These are phyloP conservation scores for Phragmatobia fuliginosa DNA, from an alignment of 2,888 invertebrate species.

Conservation along the genomic window DNA sequence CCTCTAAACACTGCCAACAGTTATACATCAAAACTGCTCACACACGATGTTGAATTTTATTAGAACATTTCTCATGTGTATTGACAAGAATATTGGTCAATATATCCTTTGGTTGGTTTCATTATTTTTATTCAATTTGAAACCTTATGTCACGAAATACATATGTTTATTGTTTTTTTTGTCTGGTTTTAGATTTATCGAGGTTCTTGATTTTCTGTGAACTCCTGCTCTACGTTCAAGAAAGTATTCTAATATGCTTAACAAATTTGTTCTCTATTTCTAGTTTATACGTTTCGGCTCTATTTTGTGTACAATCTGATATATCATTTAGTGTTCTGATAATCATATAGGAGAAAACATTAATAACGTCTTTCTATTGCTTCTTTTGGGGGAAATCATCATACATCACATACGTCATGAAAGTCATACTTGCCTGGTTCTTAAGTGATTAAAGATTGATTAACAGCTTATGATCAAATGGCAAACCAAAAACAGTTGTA, in stretches of 20 bases:
- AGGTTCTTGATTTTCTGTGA: not conserved
- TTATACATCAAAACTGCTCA: not conserved
- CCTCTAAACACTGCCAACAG: constrained; percentile 57
- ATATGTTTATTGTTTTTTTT: not conserved
- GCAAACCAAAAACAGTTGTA: not conserved
- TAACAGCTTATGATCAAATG: not conserved
- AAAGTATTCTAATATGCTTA: not conserved
- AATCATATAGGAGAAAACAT: no score
- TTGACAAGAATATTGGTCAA: not conserved
- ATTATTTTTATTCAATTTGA: not conserved
- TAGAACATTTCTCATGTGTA: not conserved
- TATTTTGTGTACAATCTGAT: not conserved
- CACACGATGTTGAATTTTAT: constrained; percentile 10
- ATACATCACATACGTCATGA: no score
- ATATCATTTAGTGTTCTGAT: not conserved
- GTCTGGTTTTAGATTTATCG: not conserved
- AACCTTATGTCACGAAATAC: not conserved
- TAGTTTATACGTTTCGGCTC: not conserved
- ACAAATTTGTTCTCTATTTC: not conserved
- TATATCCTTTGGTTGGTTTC: not conserved
- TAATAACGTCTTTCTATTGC: no score
- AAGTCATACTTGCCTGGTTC: not conserved
- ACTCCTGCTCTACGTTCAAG: not conserved
- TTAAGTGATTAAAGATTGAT: not conserved
- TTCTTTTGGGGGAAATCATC: no score